phyloP scores from a whole-genome alignment of 2,797 vertebrate species.

The Propithecus deckenii region DNA sequence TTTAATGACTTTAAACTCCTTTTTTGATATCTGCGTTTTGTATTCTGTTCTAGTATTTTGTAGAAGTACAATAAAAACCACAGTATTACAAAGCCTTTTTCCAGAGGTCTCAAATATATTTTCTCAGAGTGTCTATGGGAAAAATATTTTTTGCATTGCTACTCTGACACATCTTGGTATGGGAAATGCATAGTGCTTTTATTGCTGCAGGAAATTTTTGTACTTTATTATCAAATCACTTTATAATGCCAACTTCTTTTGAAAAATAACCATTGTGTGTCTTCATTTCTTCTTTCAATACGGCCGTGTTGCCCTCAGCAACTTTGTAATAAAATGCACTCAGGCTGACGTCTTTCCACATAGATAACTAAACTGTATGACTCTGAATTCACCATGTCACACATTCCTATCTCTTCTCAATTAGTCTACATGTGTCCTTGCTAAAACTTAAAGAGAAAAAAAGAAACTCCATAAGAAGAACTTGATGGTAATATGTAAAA shows the following conservation, averaged over 20 bases:
- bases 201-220: conserved; percentile 81
- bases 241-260: conserved; percentile 81
- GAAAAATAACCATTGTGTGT: conserved; percentile 80
- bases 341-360: conserved; percentile 60
- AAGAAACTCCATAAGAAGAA: conserved; percentile 1
- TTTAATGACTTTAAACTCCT: conserved; percentile 52
- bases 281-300: conserved; percentile 74
- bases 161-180: conserved; percentile 55
- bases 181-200: conserved; percentile 74
- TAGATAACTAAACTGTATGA: conserved; percentile 69
- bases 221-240: conserved; percentile 82
- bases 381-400: conserved; percentile 60
- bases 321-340: conserved; percentile 76
- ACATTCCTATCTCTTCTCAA: conserved; percentile 55
- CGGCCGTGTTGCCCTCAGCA: conserved; percentile 77
- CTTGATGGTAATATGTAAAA: conserved; percentile 24
- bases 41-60: conserved; percentile 47
- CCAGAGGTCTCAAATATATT: conserved; percentile 20
- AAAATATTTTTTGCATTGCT: conserved; percentile 16
- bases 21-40: conserved; percentile 28
- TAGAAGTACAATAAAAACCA: conserved; percentile 46
- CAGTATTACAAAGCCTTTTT: conserved; percentile 40
- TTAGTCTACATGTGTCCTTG: conserved; percentile 59
- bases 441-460: conserved; percentile 62
- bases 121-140: conserved; percentile 54